These are phyloP conservation scores for Brachynemurus nebulosus DNA, from an alignment of 2,888 invertebrate species.

Conservation along the genomic window DNA sequence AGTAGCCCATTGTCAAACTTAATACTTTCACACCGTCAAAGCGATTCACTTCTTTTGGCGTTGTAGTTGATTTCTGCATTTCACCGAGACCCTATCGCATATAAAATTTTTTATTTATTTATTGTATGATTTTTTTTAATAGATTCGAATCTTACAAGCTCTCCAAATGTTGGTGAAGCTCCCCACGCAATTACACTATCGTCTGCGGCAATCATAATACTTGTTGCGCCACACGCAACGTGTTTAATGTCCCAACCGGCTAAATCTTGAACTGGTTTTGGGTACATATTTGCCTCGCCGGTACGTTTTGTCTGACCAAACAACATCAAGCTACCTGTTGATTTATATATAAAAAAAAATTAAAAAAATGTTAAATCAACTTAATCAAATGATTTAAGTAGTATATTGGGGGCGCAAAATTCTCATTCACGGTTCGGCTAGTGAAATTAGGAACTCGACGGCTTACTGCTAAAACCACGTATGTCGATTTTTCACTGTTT, in stretches of 20 bases:
- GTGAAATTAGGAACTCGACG: no score
- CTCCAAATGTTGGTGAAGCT: constrained; percentile 86
- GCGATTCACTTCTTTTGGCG: constrained; percentile 58
- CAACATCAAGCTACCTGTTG: constrained; percentile 57
- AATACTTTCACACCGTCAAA: constrained; percentile 63
- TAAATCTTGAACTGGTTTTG: constrained; percentile 87
- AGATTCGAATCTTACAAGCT: constrained; percentile 47
- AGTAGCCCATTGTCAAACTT: constrained; percentile 70
- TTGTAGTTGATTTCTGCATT: constrained; percentile 71
- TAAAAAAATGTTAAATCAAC: no score
- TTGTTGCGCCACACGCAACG: constrained; percentile 71
- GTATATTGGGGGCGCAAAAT: no score
- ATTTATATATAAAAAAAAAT: constrained; percentile 16
- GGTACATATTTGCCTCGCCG: constrained; percentile 94
- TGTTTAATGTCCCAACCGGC: constrained; percentile 83
- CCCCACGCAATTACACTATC: constrained; percentile 87
- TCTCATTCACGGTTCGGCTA: no score
- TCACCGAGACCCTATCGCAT: constrained; percentile 68
- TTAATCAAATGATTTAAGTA: no score
- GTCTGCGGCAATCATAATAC: constrained; percentile 77
- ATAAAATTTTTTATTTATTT: constrained; percentile 8
- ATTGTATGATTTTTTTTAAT: no score
- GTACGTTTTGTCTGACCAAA: constrained; percentile 88
- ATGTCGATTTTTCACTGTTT: no score
- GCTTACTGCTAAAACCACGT: no score